These are phyloP conservation scores for Bombus consobrinus DNA, from an alignment of 1,140 invertebrate genomes.

Conservation along the genomic window DNA sequence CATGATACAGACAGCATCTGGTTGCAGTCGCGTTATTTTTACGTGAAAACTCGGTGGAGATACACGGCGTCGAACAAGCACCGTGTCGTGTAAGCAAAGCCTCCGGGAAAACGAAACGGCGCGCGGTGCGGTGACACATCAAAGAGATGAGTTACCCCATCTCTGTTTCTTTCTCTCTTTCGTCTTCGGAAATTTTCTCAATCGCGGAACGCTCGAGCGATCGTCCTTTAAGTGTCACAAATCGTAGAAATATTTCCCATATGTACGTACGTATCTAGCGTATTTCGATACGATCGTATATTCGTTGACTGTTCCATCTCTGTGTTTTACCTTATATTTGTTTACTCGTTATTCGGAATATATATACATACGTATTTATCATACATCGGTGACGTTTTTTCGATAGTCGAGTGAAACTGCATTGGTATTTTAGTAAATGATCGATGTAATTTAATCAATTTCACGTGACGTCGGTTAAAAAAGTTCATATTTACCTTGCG, in stretches of 20 bases:
- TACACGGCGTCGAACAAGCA: conserved; percentile 1
- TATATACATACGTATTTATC: not conserved
- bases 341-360: not conserved
- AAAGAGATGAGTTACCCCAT: conserved; percentile 31
- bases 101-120: conserved; percentile 28
- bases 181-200: conserved; percentile 47
- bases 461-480: too few relatives aligned
- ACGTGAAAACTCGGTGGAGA: conserved; percentile 44
- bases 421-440: not conserved
- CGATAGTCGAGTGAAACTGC: not conserved
- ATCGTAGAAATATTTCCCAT: not conserved
- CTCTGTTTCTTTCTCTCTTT: not conserved
- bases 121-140: conserved; percentile 20
- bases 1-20: conserved; percentile 50
- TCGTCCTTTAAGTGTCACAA: not conserved
- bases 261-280: too few relatives aligned
- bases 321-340: not conserved
- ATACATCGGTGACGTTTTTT: not conserved
- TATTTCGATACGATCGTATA: not conserved
- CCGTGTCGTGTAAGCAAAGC: conserved; percentile 27
- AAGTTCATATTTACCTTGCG: too few relatives aligned
- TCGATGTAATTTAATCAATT: too few relatives aligned
- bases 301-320: not conserved
- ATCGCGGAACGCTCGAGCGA: conserved; percentile 15
- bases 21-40: conserved; percentile 60